Evolutionary conservation across 2,888 invertebrate genomes (phyloP), one percentile per base, ranked within the genome.

Genomic region (Hanleya hanleyi): DNA sequence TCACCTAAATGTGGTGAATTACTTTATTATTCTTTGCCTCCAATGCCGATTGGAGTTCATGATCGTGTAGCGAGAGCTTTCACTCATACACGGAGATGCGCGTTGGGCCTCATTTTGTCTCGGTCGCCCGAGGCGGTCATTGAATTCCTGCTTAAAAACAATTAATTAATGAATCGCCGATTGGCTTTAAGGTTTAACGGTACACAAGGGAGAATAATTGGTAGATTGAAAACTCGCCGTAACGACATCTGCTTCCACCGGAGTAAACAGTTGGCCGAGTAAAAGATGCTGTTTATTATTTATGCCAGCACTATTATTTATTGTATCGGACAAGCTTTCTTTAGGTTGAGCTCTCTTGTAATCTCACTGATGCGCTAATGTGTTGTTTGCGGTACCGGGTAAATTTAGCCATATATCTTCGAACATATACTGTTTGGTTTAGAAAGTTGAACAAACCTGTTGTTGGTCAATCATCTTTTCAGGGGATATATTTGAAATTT

Each of bases 51-150:
- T n/a, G n/a, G n/a, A n/a, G n/a, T n/a, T n/a, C n/a, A n/a, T n/a
- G n/a, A n/a, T n/a, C n/a, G n/a, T n/a, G n/a, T n/a, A n/a, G n/a
- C n/a, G n/a, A n/a, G n/a, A n/a, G n/a, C n/a, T n/a, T n/a, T n/a
- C n/a, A n/a, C n/a, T n/a, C n/a, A n/a, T n/a, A n/a, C n/a, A n/a
- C n/a, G n/a, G n/a, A n/a, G n/a, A 57, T 29, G 32, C 26, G 32
- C 57, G 29, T 29, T 57, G 57, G 26, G 57, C 12, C 57, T 57
- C 57, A 57, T 57, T 57, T 57, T 57, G 57, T 57, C 15, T 29
- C 22, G 22, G 29, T 26, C 57, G 57, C 57, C 32, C 15, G 12
- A 26, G 57, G 57, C 57, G 29, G 15, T 57, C 22, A 57, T 57
- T 57, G 15, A 57, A 57, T 57, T 57, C 22, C 57, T 32, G 15